Percentiles rank a stretch among this genome's conserved stretches.
These are phyloP conservation scores for Teleogryllus occipitalis DNA, from an alignment of 1,140 invertebrate species.

Conservation along the genomic window DNA sequence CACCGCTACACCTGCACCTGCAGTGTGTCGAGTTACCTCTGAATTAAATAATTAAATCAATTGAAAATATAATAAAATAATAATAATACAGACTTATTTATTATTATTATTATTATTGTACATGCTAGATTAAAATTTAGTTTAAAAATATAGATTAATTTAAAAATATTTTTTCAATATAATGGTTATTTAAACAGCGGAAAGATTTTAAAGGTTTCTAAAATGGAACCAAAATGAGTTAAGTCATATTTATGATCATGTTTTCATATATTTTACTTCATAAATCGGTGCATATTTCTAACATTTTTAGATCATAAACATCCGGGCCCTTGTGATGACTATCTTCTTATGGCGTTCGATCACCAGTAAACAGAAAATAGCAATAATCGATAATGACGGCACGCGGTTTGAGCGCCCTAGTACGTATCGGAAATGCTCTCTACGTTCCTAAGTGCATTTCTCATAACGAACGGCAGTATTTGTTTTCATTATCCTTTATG, in stretches of 20 bases:
- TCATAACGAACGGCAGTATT: no score
- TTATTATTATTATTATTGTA: constrained; percentile 1
- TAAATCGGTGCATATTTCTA: neutral
- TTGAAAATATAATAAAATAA: neutral
- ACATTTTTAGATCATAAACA: constrained; percentile 7
- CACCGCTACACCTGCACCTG: no score
- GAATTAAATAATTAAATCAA: neutral
- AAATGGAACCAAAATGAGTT: no score
- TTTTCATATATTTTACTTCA: neutral
- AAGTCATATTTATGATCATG: neutral
- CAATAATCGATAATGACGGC: no score
- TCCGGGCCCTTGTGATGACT: neutral
- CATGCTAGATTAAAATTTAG: neutral
- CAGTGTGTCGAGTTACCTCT: neutral
- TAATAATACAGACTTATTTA: neutral
- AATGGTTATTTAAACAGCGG: neutral
- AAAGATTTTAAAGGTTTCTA: no score
- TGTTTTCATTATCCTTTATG: no score
- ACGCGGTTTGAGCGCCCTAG: no score
- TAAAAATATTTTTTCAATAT: neutral
- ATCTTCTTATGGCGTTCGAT: neutral
- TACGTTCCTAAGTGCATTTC: no score
- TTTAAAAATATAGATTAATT: no score
- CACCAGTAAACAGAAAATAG: no score
- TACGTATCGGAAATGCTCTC: no score